Evolutionary conservation across 2,113 vertebrate genomes (phyloP), one percentile per base, ranked within the genome.

Genomic region (Psittacus erithacus): DNA sequence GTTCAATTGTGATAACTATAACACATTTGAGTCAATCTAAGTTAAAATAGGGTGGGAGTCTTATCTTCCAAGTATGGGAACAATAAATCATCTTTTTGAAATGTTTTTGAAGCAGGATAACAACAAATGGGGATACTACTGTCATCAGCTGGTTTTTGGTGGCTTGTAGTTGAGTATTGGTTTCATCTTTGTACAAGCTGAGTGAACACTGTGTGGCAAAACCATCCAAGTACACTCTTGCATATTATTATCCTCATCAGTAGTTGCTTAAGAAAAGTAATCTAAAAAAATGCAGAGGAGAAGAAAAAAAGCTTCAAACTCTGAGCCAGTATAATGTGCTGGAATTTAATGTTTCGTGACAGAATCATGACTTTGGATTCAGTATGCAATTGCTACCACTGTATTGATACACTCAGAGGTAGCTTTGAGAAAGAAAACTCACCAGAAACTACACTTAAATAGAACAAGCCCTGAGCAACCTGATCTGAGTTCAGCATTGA

Each of bases 401-500:
- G 4, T 31, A 3, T 9, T 39, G 16, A 55, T 38, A 41, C 13
- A 46, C 16, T 43, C 49, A 74, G 35, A 55, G 3, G 29, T 47
- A 52, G 44, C 6, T 41, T 65, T 1, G 5, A 63, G 22, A 25
- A 23, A 35, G 44, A 31, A 10, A 1, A 1, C 1, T 4, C 23
- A 62, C 27, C 24, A 11, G 5, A 23, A 44, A 50, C 11, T 49
- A 27, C 38, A 29, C 31, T 44, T 73, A 8, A 39, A 49, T 19
- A 49, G 68, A 57, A 31, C 44, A 75, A 69, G 19, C 10, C 24
- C 31, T 29, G 28, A 50, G 7, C 49, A 49, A 63, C 13, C 25
- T 43, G 60, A 49, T 49, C 52, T 38, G 8, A 44, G 9, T 53
- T 83, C 59, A 46, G 52, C 13, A 38, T 28, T 79, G 52, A 53